A percentile compares a stretch with the other conserved stretches of the same genome.
Evolutionary conservation across 2,888 invertebrate genomes (phyloP).

Genomic region (Lathronympha strigana): DNA sequence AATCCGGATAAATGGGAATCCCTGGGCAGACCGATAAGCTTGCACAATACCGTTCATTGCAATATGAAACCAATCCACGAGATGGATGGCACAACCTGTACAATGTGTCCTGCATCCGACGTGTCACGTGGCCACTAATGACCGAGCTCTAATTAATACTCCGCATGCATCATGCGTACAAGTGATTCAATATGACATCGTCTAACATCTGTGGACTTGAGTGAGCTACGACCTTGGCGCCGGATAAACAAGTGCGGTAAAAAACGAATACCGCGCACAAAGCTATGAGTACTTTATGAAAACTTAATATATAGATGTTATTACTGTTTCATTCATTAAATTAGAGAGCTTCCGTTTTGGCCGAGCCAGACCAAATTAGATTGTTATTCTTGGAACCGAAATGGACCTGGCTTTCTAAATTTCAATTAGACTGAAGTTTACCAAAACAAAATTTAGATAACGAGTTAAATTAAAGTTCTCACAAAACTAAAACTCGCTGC

Average conservation of each 20-base stretch:
- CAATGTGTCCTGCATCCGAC: slow-evolving; percentile 53
- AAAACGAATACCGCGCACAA: slow-evolving; percentile 12
- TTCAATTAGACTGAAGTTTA: neutral
- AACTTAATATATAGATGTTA: neutral
- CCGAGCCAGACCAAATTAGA: neutral
- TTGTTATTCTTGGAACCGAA: slow-evolving; percentile 2
- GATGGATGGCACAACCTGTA: slow-evolving; percentile 66
- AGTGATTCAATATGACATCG: slow-evolving; percentile 34
- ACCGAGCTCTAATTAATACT: slow-evolving; percentile 64
- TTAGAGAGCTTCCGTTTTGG: neutral
- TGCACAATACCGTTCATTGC: slow-evolving; percentile 63
- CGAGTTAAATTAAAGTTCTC: neutral
- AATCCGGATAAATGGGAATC: slow-evolving; percentile 57
- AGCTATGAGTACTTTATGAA: slow-evolving; percentile 1
- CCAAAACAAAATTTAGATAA: neutral
- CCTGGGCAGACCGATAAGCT: slow-evolving; percentile 56
- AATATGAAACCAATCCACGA: slow-evolving; percentile 74
- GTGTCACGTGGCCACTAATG: slow-evolving; percentile 45
- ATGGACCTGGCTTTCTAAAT: neutral
- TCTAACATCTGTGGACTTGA: slow-evolving; percentile 24
- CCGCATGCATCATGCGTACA: slow-evolving; percentile 22
- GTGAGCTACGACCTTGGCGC: slow-evolving; percentile 28
- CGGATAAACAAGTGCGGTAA: slow-evolving; percentile 20
- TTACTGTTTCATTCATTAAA: slow-evolving; percentile 4
- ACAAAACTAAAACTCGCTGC: neutral